These are phyloP conservation scores for Liposcelis brunnea DNA, from an alignment of 2,888 invertebrate genomes.

Conservation along the genomic window DNA sequence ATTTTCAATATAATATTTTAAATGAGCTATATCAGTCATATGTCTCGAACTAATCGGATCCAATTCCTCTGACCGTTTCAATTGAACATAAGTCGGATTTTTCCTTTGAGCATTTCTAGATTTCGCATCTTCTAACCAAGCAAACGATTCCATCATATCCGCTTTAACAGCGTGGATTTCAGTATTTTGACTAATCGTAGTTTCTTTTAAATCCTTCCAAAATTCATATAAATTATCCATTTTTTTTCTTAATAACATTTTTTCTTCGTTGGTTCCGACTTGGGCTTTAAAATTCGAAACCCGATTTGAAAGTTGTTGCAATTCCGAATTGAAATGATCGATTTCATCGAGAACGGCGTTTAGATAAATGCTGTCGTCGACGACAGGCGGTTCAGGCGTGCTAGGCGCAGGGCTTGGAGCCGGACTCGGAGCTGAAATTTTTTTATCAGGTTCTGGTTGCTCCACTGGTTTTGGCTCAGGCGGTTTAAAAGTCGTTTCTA, in stretches of 20 bases:
- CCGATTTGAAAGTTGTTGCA: slow-evolving; percentile 24
- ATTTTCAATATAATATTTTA: slow-evolving; percentile 53
- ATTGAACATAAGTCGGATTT: slow-evolving; percentile 21
- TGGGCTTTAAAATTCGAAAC: slow-evolving; percentile 21
- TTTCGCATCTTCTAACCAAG: slow-evolving; percentile 38
- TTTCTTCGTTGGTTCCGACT: slow-evolving; percentile 37
- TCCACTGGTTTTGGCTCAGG: slow-evolving; percentile 17
- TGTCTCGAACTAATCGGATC: slow-evolving; percentile 51
- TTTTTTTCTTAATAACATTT: slow-evolving; percentile 31
- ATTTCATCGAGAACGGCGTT: slow-evolving; percentile 23
- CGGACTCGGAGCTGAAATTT: neutral
- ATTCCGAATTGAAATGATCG: slow-evolving; percentile 23
- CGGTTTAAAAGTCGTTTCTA: slow-evolving; percentile 21
- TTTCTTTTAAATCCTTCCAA: slow-evolving; percentile 41
- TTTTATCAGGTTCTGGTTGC: neutral
- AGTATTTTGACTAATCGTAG: slow-evolving; percentile 36
- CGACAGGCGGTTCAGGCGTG: slow-evolving; percentile 17
- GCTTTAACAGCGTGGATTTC: slow-evolving; percentile 38
- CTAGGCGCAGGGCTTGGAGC: slow-evolving; percentile 13
- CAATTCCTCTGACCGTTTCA: slow-evolving; percentile 28
- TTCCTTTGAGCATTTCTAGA: slow-evolving; percentile 22
- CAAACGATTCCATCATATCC: slow-evolving; percentile 32
- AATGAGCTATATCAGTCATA: slow-evolving; percentile 47
- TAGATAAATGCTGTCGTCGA: slow-evolving; percentile 21
- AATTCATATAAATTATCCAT: slow-evolving; percentile 39